These are phyloP conservation scores for Nothobranchius furzeri DNA, from an alignment of 2,113 vertebrate genomes.

Conservation along the genomic window DNA sequence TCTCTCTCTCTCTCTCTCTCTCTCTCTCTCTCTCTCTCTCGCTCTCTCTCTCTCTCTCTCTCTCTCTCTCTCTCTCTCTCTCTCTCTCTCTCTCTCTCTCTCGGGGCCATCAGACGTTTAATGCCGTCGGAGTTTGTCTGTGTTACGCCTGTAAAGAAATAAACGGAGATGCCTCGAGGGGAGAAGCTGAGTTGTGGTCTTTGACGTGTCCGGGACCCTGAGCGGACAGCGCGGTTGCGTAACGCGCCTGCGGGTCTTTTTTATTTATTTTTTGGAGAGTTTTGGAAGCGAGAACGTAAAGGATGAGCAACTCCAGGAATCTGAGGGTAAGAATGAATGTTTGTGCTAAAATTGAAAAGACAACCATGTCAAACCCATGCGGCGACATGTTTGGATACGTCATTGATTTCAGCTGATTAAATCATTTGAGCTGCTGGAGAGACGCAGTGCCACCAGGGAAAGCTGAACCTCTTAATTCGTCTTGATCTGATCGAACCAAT, in stretches of 20 bases:
- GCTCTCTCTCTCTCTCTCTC: conserved; percentile 13
- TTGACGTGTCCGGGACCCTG: conserved; percentile 40
- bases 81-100: conserved; percentile 4
- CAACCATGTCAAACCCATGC: too few relatives aligned
- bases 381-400: neutral
- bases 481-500: neutral
- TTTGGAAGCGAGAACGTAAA: conserved; percentile 41
- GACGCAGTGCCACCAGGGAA: neutral
- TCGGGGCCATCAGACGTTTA: neutral
- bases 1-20: conserved; percentile 5
- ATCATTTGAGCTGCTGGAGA: neutral
- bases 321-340: conserved; percentile 66
- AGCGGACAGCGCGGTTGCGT: conserved; percentile 60
- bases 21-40: too few relatives aligned
- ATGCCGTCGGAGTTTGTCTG: neutral
- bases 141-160: conserved; percentile 5
- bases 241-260: conserved; percentile 46
- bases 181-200: conserved; percentile 56
- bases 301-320: conserved; percentile 75
- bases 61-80: too few relatives aligned
- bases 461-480: neutral
- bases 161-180: conserved; percentile 22
- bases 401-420: neutral
- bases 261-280: conserved; percentile 53
- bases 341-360: neutral